A percentile compares a stretch with the other conserved stretches of the same genome.
Conservation (phyloP, 2,113 vertebrate genomes). For the Onychostoma macrolepis region DNA sequence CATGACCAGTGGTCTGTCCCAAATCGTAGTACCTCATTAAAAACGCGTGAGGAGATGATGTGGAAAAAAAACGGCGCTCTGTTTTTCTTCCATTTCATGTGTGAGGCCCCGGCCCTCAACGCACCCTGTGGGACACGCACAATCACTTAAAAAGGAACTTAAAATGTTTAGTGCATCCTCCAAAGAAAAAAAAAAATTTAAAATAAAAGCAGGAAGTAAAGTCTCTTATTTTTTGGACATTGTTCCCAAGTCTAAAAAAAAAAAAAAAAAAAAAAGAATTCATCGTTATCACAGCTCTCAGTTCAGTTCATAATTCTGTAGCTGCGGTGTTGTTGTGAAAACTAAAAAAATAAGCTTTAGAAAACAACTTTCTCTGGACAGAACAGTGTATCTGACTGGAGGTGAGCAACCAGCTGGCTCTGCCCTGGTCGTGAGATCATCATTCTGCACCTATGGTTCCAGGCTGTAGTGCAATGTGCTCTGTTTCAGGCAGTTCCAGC, state of each 20-base stretch:
- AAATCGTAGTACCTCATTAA: conserved; percentile 67
- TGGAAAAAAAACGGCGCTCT: conserved; percentile 73
- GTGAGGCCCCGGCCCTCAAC: conserved; percentile 78
- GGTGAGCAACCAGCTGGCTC: conserved; percentile 79
- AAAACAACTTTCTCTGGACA: conserved; percentile 84
- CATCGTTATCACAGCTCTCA: conserved; percentile 72
- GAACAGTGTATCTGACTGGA: conserved; percentile 96
- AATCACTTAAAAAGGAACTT: conserved; percentile 86
- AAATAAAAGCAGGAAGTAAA: conserved; percentile 90
- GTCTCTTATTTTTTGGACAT: conserved; percentile 52
- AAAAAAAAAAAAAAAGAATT: not conserved
- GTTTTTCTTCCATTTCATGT: conserved; percentile 74
- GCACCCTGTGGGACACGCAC: conserved; percentile 87
- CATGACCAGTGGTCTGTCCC: conserved; percentile 67
- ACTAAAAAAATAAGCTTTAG: conserved; percentile 79
- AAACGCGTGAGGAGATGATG: conserved; percentile 70
- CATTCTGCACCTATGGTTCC: conserved; percentile 68
- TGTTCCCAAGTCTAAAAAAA: conserved; percentile 90
- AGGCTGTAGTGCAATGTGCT: conserved; percentile 96
- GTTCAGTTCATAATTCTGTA: conserved; percentile 71
- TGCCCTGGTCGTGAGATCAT: conserved; percentile 68
- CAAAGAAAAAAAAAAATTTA: conserved; percentile 85
- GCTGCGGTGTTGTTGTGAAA: conserved; percentile 82
- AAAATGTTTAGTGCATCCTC: conserved; percentile 99
- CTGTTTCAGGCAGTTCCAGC: conserved; percentile 77